phyloP scores from a whole-genome alignment of 2,113 vertebrate genomes.

The Rallus limicola region DNA sequence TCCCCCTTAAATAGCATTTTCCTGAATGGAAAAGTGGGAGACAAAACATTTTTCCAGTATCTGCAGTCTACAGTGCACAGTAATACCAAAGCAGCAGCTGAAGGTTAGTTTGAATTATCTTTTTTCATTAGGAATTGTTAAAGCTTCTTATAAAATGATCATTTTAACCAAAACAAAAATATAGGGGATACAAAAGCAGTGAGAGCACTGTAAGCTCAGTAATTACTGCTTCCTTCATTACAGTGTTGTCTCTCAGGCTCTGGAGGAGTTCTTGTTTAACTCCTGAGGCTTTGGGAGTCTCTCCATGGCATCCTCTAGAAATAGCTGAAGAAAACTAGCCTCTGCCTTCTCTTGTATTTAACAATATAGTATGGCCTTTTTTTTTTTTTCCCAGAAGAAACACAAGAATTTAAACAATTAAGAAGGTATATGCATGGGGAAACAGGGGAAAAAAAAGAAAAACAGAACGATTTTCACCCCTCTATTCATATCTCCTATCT shows the following conservation, averaged over 20 bases:
- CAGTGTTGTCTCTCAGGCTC: not conserved
- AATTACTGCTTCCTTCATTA: not conserved
- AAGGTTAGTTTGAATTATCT: not conserved
- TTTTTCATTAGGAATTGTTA: not conserved
- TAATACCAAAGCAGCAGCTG: not conserved
- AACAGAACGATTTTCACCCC: not conserved
- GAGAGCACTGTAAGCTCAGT: not conserved
- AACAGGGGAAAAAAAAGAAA: not conserved
- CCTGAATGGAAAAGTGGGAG: not conserved
- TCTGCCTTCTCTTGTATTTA: not conserved
- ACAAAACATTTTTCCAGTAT: not conserved
- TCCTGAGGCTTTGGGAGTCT: not conserved
- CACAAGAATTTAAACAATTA: not conserved
- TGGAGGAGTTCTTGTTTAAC: not conserved
- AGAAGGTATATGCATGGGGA: not conserved
- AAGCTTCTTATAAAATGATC: not conserved
- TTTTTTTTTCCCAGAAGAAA: not conserved
- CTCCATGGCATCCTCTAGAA: not conserved
- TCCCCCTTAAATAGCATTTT: not conserved
- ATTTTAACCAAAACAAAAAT: not conserved
- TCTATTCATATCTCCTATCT: not conserved
- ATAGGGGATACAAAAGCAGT: not conserved
- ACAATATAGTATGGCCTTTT: not conserved
- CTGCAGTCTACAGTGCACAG: not conserved
- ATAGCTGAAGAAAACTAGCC: not conserved